Percentiles rank a stretch among this genome's conserved stretches.
Conservation (phyloP, 1,140 invertebrate species). For the Caenorhabditis briggsae region DNA sequence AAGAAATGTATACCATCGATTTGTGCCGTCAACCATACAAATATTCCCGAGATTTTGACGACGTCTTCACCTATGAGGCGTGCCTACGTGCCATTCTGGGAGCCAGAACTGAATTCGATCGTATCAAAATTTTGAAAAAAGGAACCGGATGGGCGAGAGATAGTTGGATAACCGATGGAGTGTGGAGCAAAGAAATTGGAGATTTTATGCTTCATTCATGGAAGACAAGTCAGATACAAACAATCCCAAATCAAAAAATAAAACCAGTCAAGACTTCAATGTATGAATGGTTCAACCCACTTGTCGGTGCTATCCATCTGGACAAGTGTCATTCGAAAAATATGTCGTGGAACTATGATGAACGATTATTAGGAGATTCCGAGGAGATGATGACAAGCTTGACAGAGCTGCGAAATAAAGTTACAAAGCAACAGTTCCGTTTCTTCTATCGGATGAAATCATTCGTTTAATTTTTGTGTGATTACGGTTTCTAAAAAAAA, state of each 20-base stretch:
- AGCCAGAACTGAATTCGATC: slow-evolving; percentile 41
- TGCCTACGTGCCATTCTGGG: slow-evolving; percentile 29
- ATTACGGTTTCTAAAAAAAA: neutral
- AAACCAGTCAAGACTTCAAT: slow-evolving; percentile 25
- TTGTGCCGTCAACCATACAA: slow-evolving; percentile 34
- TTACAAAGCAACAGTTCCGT: slow-evolving; percentile 19
- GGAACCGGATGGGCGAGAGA: slow-evolving; percentile 38
- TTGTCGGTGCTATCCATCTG: slow-evolving; percentile 18
- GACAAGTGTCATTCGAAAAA: slow-evolving; percentile 47
- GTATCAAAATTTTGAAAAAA: slow-evolving; percentile 32
- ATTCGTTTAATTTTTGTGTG: neutral
- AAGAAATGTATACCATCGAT: slow-evolving; percentile 41
- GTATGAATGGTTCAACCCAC: slow-evolving; percentile 47
- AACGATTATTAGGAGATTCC: slow-evolving; percentile 37
- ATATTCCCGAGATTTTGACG: slow-evolving; percentile 28
- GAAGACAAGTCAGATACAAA: slow-evolving; percentile 42
- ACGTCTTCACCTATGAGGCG: slow-evolving; percentile 42
- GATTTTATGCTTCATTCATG: slow-evolving; percentile 50
- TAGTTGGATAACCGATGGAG: slow-evolving; percentile 33
- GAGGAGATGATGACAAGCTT: slow-evolving; percentile 40
- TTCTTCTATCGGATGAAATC: slow-evolving; percentile 42
- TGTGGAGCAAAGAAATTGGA: slow-evolving; percentile 40
- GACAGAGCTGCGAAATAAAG: slow-evolving; percentile 1
- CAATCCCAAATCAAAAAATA: slow-evolving; percentile 25
- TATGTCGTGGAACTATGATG: slow-evolving; percentile 40